phyloP scores from a whole-genome alignment of 2,113 vertebrate genomes.

The Hemicordylus capensis region DNA sequence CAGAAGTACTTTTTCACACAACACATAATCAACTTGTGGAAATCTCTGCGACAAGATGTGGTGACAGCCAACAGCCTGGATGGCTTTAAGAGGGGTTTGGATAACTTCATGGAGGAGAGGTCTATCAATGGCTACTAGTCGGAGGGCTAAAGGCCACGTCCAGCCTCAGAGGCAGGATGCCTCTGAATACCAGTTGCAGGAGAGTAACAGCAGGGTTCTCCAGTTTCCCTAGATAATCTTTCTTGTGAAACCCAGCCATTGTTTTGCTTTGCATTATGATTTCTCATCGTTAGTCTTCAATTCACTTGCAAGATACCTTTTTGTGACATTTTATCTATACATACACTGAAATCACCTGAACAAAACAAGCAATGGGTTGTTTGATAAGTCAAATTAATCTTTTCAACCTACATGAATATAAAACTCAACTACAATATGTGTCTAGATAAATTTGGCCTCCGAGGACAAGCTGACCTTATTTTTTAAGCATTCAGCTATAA shows the following conservation, averaged over 20 bases:
- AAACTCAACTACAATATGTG: conserved; percentile 30
- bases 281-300: not conserved
- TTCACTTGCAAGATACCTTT: not conserved
- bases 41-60: too few relatives aligned
- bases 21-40: too few relatives aligned
- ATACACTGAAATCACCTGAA: not conserved
- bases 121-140: too few relatives aligned
- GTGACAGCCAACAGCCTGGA: too few relatives aligned
- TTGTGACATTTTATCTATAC: conserved; percentile 13
- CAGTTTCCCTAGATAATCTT: not conserved
- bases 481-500: conserved; percentile 79
- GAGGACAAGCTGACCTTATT: conserved; percentile 77
- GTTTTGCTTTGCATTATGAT: conserved; percentile 9
- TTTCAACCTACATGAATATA: conserved; percentile 27
- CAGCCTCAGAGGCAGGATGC: too few relatives aligned
- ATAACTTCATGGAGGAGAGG: too few relatives aligned
- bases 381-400: conserved; percentile 27
- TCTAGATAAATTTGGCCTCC: conserved; percentile 69
- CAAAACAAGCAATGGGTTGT: not conserved
- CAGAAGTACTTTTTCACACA: too few relatives aligned
- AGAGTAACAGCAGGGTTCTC: too few relatives aligned
- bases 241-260: conserved; percentile 5
- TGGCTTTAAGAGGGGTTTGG: too few relatives aligned
- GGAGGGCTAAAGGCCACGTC: too few relatives aligned
- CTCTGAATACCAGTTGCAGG: too few relatives aligned